A percentile compares a stretch with the other conserved stretches of the same genome.
phyloP scores from a whole-genome alignment of 2,888 invertebrate genomes.

The Eristalis intricaria region DNA sequence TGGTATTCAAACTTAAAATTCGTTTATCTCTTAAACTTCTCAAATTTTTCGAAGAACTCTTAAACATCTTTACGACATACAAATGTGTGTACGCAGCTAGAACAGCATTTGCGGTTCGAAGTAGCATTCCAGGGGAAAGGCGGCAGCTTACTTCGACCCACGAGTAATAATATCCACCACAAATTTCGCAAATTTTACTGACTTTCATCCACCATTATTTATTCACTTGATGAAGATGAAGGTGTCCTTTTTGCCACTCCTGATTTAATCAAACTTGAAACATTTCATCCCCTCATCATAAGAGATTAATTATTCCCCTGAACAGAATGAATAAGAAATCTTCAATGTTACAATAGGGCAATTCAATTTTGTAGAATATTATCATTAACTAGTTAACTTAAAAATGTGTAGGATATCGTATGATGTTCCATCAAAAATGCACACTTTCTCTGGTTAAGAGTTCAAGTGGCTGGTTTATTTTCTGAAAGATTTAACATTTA shows the following conservation, averaged over 20 bases:
- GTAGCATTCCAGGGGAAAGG: not conserved
- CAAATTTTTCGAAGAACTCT: too few species aligned
- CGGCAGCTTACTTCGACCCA: not conserved
- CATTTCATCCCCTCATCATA: not conserved
- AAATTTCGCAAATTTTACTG: not conserved
- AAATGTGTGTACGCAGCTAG: not conserved
- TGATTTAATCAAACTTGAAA: not conserved
- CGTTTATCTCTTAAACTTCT: too few species aligned
- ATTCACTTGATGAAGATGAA: not conserved
- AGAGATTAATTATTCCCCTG: not conserved
- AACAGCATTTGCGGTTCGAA: not conserved
- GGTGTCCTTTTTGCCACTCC: not conserved
- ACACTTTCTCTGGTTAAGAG: too few species aligned
- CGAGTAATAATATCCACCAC: not conserved
- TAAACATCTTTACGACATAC: not conserved
- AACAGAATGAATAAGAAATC: not conserved
- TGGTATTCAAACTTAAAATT: too few species aligned
- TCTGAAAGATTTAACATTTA: constrained; percentile 6
- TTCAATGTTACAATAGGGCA: not conserved
- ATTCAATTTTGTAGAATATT: not conserved
- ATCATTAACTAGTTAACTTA: not conserved
- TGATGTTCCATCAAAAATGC: too few species aligned
- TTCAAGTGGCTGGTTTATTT: not conserved
- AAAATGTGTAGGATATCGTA: too few species aligned
- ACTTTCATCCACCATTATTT: not conserved